phyloP scores from a whole-genome alignment of 2,888 invertebrate genomes.

The Hypsopygia costalis region DNA sequence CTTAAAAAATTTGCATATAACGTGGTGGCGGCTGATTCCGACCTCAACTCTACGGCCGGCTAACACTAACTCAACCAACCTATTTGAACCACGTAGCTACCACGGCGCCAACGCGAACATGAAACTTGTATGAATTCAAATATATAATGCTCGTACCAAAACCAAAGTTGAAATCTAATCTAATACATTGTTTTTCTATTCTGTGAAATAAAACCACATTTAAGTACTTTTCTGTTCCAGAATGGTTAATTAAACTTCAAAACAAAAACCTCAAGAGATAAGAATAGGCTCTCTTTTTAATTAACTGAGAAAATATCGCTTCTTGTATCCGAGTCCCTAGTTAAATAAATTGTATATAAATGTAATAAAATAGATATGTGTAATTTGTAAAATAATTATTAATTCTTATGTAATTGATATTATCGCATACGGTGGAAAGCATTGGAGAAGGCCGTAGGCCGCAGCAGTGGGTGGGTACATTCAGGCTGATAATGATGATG shows the following conservation, averaged over 20 bases:
- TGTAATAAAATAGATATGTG: too few relatives aligned
- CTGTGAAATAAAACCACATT: conserved; percentile 2
- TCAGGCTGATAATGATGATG: too few relatives aligned
- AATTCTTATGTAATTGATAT: too few relatives aligned
- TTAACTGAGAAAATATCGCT: conserved; percentile 7
- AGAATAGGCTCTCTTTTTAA: conserved; percentile 4
- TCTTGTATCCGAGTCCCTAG: background rate
- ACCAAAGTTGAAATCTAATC: background rate
- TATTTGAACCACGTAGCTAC: conserved; percentile 34
- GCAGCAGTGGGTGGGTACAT: too few relatives aligned
- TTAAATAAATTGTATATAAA: too few relatives aligned
- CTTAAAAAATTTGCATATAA: conserved; percentile 35
- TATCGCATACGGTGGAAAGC: too few relatives aligned
- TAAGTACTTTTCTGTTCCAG: background rate
- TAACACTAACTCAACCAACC: conserved; percentile 25
- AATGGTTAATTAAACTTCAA: conserved; percentile 6
- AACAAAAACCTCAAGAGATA: conserved; percentile 1
- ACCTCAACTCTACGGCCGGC: conserved; percentile 22
- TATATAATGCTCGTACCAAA: too few relatives aligned
- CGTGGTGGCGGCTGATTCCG: conserved; percentile 22
- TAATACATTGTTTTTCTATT: conserved; percentile 1
- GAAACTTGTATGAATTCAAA: conserved; percentile 3
- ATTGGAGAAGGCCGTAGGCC: too few relatives aligned
- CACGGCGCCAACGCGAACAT: background rate
- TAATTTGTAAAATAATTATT: background rate